phyloP scores from a whole-genome alignment of 2,797 vertebrate species.

The Anguilla obscura region DNA sequence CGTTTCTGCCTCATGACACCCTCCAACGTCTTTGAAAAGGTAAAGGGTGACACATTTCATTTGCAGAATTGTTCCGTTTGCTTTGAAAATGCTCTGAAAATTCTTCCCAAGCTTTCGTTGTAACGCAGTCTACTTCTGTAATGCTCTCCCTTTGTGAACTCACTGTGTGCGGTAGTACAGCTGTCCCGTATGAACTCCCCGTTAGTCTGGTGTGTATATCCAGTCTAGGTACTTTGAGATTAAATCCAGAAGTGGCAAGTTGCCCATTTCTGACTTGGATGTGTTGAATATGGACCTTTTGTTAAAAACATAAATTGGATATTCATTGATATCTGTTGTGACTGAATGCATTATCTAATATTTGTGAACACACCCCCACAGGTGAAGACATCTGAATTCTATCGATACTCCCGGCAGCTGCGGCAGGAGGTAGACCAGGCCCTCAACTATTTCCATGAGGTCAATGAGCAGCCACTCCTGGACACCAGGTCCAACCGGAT shows the following conservation, averaged over 20 bases:
- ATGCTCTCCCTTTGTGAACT: neutral
- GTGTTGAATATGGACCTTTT: neutral
- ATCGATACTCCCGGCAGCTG: slow-evolving; percentile 94
- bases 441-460: slow-evolving; percentile 92
- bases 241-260: neutral
- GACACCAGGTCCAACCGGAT: slow-evolving; percentile 93
- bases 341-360: neutral
- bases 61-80: neutral
- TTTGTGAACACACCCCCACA: slow-evolving; percentile 53
- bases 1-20: slow-evolving; percentile 99
- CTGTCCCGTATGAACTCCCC: neutral
- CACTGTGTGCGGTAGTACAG: neutral
- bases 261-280: neutral
- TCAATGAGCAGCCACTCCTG: slow-evolving; percentile 93
- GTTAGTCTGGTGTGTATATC: neutral
- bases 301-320: neutral
- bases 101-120: neutral
- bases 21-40: slow-evolving; percentile 97
- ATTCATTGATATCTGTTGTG: neutral
- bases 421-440: slow-evolving; percentile 94
- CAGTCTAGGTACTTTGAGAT: neutral
- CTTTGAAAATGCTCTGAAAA: neutral
- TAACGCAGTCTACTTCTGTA: neutral
- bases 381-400: slow-evolving; percentile 99
- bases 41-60: slow-evolving; percentile 58